Conservation (phyloP, 2,113 vertebrate species). For the Hymenochirus boettgeri region DNA sequence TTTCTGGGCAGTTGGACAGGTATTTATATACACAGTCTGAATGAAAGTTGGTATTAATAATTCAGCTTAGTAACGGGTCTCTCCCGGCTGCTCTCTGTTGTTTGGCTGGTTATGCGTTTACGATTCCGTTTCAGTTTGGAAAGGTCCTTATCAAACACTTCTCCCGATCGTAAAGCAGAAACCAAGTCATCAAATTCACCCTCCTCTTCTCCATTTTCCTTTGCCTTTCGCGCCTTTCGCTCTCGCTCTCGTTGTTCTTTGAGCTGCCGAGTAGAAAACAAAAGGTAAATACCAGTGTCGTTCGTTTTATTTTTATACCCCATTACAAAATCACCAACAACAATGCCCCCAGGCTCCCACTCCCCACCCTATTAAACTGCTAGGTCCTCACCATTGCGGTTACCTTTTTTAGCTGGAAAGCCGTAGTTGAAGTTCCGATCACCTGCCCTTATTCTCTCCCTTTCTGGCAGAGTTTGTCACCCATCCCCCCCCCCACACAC, state of each 20-base stretch:
- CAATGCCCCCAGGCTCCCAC: too few relatives aligned
- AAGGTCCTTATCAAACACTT: slow-evolving; percentile 97
- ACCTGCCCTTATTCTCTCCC: too few relatives aligned
- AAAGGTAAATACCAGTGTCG: too few relatives aligned
- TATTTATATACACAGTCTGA: slow-evolving; percentile 31
- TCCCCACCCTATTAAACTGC: too few relatives aligned
- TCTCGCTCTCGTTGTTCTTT: slow-evolving; percentile 93
- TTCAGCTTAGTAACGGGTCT: slow-evolving; percentile 93
- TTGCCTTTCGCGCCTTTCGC: slow-evolving; percentile 84
- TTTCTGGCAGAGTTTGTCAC: too few relatives aligned
- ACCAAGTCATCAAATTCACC: slow-evolving; percentile 96
- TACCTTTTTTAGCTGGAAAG: too few relatives aligned
- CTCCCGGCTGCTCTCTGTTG: slow-evolving; percentile 80
- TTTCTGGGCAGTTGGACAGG: slow-evolving; percentile 55
- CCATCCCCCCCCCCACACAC: too few relatives aligned
- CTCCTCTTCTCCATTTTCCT: slow-evolving; percentile 89
- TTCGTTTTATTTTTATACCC: too few relatives aligned
- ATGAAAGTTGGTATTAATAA: slow-evolving; percentile 64
- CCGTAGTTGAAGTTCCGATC: too few relatives aligned
- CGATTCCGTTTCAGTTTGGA: slow-evolving; percentile 96
- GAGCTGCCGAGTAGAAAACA: too few relatives aligned
- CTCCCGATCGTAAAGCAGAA: slow-evolving; percentile 88
- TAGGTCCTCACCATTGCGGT: too few relatives aligned
- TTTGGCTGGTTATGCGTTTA: slow-evolving; percentile 85
- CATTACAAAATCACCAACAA: too few relatives aligned